A percentile compares a stretch with the other conserved stretches of the same genome.
Evolutionary conservation across 2,113 vertebrate genomes (phyloP).

Genomic region (Heptranchias perlo): DNA sequence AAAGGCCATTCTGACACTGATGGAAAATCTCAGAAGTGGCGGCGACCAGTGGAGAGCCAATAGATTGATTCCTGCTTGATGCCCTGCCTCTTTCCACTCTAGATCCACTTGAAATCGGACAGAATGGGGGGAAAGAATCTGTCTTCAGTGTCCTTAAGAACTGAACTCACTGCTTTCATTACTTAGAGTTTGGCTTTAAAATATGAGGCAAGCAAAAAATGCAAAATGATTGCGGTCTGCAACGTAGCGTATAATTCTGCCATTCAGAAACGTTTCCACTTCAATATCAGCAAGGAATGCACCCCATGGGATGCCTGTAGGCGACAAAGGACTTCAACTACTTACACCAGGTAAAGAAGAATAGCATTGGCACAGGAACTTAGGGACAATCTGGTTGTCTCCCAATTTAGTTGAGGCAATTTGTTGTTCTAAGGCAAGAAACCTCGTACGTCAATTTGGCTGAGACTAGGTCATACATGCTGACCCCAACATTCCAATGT

Average conservation of each 20-base stretch:
- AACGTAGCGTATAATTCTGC: neutral
- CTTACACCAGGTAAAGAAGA: neutral
- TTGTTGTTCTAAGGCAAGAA: neutral
- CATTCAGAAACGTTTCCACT: neutral
- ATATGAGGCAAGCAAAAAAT: neutral
- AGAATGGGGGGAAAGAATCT: neutral
- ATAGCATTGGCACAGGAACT: neutral
- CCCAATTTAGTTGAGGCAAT: neutral
- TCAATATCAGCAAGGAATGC: neutral
- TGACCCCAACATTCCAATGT: neutral
- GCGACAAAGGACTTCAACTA: neutral
- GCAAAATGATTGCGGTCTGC: neutral
- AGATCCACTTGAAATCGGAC: neutral
- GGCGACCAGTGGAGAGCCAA: neutral
- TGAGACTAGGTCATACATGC: neutral
- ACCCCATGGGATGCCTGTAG: neutral
- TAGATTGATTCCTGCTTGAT: neutral
- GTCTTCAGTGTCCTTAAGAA: neutral
- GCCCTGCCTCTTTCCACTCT: neutral
- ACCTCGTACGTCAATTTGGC: neutral
- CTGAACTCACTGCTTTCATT: neutral
- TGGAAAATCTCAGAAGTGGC: neutral
- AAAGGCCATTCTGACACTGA: neutral
- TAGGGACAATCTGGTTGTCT: neutral
- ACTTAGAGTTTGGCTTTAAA: neutral